Percentiles rank a stretch among this genome's conserved stretches.
Conservation (phyloP, 2,113 vertebrate species). For the Panthera leo region DNA sequence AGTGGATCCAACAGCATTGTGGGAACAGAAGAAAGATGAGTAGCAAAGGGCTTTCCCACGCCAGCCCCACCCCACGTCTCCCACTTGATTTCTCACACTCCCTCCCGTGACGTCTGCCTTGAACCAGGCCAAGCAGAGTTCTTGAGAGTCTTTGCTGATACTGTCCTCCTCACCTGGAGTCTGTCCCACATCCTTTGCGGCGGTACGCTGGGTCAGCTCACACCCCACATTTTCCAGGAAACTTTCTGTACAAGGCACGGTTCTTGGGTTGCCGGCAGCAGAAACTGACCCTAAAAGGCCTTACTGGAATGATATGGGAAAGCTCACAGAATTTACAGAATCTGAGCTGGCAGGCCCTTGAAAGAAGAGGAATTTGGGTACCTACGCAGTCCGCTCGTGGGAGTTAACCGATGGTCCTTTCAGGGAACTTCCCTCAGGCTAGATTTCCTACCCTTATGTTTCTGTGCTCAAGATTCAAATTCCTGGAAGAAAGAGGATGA, state of each 20-base stretch:
- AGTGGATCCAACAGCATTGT: neutral
- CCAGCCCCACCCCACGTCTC: neutral
- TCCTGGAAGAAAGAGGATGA: neutral
- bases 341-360: neutral
- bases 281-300: neutral
- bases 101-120: neutral
- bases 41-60: neutral
- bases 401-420: neutral
- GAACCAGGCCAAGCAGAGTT: neutral
- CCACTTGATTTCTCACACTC: neutral
- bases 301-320: neutral
- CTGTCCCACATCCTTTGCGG: neutral
- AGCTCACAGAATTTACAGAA: neutral
- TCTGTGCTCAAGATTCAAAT: neutral
- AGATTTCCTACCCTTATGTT: neutral
- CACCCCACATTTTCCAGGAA: neutral
- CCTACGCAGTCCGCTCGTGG: neutral
- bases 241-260: neutral
- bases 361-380: neutral
- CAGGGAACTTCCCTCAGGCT: neutral
- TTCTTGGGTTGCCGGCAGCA: neutral
- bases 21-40: neutral
- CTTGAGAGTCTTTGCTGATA: neutral
- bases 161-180: neutral
- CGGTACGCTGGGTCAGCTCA: neutral